These are phyloP conservation scores for Rhabdornis inornatus DNA, from an alignment of 2,113 vertebrate species.

Conservation along the genomic window DNA sequence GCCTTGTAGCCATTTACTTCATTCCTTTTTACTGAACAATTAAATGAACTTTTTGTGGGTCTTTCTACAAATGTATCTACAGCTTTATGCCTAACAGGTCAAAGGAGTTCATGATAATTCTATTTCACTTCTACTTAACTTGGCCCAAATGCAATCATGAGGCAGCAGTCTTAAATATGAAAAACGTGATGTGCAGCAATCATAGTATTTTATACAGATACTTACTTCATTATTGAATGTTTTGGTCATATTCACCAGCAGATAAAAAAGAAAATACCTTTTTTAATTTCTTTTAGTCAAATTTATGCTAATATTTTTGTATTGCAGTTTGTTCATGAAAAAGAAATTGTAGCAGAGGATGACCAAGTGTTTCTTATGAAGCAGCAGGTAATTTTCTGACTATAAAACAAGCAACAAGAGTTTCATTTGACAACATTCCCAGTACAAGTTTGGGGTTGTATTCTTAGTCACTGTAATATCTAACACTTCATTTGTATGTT, in stretches of 20 bases:
- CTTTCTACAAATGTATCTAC: background rate
- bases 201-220: background rate
- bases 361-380: constrained; percentile 98
- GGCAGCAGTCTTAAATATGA: background rate
- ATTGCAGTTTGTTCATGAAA: constrained; percentile 96
- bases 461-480: background rate
- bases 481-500: background rate
- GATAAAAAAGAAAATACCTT: background rate
- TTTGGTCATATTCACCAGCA: background rate
- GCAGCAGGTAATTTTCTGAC: constrained; percentile 83
- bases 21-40: background rate
- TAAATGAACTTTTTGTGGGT: background rate
- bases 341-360: constrained; percentile 96
- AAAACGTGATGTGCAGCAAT: background rate
- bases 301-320: background rate
- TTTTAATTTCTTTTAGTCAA: background rate
- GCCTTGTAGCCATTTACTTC: background rate
- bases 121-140: background rate
- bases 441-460: background rate
- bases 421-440: background rate
- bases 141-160: background rate
- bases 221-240: background rate
- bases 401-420: background rate
- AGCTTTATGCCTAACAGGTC: background rate
- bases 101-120: background rate